These are phyloP conservation scores for Scartelaos histophorus DNA, from an alignment of 2,113 vertebrate species.

Conservation along the genomic window DNA sequence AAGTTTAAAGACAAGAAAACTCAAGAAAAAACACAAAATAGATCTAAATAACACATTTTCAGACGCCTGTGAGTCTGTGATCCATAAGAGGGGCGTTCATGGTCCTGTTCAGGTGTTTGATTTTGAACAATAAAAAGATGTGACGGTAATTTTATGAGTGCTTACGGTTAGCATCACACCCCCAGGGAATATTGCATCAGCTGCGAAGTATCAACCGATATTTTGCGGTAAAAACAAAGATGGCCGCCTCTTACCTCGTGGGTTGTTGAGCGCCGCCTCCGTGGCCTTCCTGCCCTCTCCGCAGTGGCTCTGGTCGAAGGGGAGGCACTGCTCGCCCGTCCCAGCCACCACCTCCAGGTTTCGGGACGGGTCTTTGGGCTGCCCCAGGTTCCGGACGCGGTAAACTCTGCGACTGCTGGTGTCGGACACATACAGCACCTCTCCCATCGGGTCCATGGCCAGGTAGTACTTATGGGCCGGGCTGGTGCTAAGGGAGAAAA, in stretches of 20 bases:
- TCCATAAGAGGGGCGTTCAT: too few relatives aligned
- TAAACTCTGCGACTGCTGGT: slow-evolving; percentile 94
- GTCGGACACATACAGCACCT: slow-evolving; percentile 93
- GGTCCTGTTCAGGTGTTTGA: too few relatives aligned
- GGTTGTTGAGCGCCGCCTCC: slow-evolving; percentile 92
- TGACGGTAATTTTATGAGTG: too few relatives aligned
- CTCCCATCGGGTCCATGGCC: slow-evolving; percentile 91
- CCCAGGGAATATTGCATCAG: too few relatives aligned
- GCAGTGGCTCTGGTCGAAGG: slow-evolving; percentile 96
- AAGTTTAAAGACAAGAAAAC: too few relatives aligned
- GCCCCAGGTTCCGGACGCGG: slow-evolving; percentile 87
- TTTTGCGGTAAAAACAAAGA: background rate
- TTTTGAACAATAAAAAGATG: too few relatives aligned
- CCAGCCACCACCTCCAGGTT: slow-evolving; percentile 95
- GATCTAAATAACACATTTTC: too few relatives aligned
- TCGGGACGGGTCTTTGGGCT: slow-evolving; percentile 91
- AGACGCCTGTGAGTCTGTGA: too few relatives aligned
- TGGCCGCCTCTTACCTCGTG: slow-evolving; percentile 82
- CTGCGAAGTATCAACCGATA: background rate
- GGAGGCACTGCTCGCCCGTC: slow-evolving; percentile 95
- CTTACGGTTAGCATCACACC: too few relatives aligned
- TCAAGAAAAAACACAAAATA: too few relatives aligned
- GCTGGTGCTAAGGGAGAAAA: slow-evolving; percentile 82
- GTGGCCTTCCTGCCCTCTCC: slow-evolving; percentile 91
- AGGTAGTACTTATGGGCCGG: slow-evolving; percentile 98